These are phyloP conservation scores for Lordiphosa mommai DNA, from an alignment of 1,140 invertebrate species.

Conservation along the genomic window DNA sequence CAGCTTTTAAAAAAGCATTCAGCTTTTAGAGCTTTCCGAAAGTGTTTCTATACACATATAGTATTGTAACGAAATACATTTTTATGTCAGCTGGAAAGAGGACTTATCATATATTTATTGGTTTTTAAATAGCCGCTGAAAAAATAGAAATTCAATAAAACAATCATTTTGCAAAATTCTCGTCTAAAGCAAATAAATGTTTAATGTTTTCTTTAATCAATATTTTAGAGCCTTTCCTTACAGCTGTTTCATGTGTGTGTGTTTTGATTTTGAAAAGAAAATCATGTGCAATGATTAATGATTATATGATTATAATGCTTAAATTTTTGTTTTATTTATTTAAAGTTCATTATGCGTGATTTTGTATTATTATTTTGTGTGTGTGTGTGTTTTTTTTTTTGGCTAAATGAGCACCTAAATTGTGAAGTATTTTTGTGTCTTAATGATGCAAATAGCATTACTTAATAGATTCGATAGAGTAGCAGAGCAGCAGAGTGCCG, in stretches of 20 bases:
- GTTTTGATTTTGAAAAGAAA: slow-evolving; percentile 28
- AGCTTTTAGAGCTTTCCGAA: too few species aligned
- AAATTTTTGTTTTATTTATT: slow-evolving; percentile 14
- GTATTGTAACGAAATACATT: too few species aligned
- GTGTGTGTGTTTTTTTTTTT: too few species aligned
- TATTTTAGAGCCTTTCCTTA: slow-evolving; percentile 58
- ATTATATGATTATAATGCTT: slow-evolving; percentile 16
- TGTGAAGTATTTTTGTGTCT: slow-evolving; percentile 23
- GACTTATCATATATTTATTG: too few species aligned
- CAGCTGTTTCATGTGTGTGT: slow-evolving; percentile 34
- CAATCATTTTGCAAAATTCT: background rate
- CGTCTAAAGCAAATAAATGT: slow-evolving; percentile 64
- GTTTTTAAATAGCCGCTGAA: background rate
- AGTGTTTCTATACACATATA: too few species aligned
- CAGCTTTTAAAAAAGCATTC: too few species aligned
- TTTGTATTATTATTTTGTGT: too few species aligned
- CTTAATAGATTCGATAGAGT: slow-evolving; percentile 39
- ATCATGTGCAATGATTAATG: slow-evolving; percentile 36
- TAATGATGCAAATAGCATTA: slow-evolving; percentile 63
- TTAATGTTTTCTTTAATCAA: slow-evolving; percentile 66
- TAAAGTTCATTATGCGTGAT: slow-evolving; percentile 26
- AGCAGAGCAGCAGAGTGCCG: slow-evolving; percentile 21
- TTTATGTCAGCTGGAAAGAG: too few species aligned
- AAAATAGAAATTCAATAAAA: slow-evolving; percentile 15
- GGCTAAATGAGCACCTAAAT: slow-evolving; percentile 50